phyloP scores from a whole-genome alignment of 2,888 invertebrate species.

The Anorthoa munda region DNA sequence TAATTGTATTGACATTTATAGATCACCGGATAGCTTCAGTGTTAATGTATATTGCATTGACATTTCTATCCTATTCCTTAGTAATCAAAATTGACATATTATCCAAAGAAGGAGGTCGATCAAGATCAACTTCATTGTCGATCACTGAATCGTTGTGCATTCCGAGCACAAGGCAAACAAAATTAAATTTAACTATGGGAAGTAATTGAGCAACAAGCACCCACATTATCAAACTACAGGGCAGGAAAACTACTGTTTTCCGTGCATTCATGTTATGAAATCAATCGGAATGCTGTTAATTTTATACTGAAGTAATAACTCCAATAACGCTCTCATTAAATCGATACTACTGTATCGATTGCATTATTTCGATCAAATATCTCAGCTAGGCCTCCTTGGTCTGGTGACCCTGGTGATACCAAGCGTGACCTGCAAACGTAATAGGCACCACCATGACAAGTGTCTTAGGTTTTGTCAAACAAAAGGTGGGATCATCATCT shows the following conservation, averaged over 20 bases:
- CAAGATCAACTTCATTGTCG: not conserved
- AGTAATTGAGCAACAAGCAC: conserved; percentile 42
- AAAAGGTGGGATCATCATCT: conserved; percentile 1
- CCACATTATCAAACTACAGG: conserved; percentile 40
- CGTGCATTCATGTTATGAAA: conserved; percentile 59
- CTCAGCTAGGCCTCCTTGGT: conserved; percentile 37
- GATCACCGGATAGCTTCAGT: conserved; percentile 3
- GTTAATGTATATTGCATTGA: conserved; percentile 2
- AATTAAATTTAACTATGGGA: conserved; percentile 21
- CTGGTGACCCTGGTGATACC: conserved; percentile 19
- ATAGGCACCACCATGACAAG: conserved; percentile 10
- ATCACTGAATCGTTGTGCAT: not conserved
- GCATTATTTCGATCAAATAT: conserved; percentile 48
- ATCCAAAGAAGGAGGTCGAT: not conserved
- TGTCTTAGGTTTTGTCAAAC: not conserved
- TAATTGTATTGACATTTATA: conserved; percentile 7
- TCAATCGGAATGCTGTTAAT: conserved; percentile 44
- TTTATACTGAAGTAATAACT: conserved; percentile 46
- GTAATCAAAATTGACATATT: conserved; percentile 12
- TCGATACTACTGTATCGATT: conserved; percentile 51
- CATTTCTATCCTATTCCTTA: not conserved
- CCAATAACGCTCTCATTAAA: conserved; percentile 50
- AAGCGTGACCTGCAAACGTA: conserved; percentile 26
- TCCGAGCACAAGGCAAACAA: not conserved
- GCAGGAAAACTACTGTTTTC: conserved; percentile 53